Base-by-base conservation (phyloP, 1,140 invertebrate genomes). In the Centruroides sculpturatus region DNA sequence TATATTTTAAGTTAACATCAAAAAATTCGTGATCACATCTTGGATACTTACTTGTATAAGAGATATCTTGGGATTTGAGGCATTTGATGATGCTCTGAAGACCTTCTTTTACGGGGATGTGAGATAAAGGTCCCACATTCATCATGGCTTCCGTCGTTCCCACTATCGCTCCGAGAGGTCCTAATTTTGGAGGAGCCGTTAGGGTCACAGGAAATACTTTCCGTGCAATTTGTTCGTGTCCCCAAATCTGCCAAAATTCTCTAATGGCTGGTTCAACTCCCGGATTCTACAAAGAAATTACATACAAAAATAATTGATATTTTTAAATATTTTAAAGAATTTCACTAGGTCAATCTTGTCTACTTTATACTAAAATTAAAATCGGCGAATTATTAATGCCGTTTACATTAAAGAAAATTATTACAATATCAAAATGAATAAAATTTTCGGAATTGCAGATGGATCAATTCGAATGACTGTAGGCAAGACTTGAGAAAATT, bases 21-120 rank as follows among this genome's bases (percentile, higher is more conserved):
- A n/a, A n/a, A n/a, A n/a, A n/a, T n/a, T n/a, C n/a, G n/a, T n/a
- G n/a, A n/a, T n/a, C n/a, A n/a, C n/a, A n/a, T n/a, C n/a, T n/a
- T n/a, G n/a, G n/a, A n/a, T 7, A 49, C 62, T 56, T 56, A 65
- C 66, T 62, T 49, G 58, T 59, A 11, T 62, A 61, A 5, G 64
- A 61, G 6, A 61, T 62, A 50, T 67, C 66, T 61, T 67, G 66
- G 0, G 63, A 60, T 47, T 67, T 67, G 23, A 67, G 58, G 50
- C 66, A 67, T 48, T 67, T 67, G 41, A 67, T 67, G 46, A 67
- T 60, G 52, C 63, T 67, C 55, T 67, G 66, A 5, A 67, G 50
- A 2, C 66, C 66, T 66, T 67, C 66, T 47, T 67, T 67, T 6
- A 67, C 60, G 3, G 66, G 66, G 1, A 67, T 62, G 49, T 66